Conservation (phyloP, 2,797 vertebrate genomes). For the Chloroceryle inda region DNA sequence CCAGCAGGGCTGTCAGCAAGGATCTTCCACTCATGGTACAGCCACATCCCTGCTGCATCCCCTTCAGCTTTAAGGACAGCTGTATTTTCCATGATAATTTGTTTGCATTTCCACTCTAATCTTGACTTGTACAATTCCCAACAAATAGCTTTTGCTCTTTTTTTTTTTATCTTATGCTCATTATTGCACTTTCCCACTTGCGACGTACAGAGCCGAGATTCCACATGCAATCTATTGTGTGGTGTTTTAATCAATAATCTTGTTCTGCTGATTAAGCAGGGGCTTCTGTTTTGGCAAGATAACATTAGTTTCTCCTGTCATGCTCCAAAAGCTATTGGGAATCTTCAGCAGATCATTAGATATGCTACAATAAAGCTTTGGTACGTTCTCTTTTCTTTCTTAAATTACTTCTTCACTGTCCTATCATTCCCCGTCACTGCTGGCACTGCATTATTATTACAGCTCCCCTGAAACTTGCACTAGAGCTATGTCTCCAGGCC, state of each 20-base stretch:
- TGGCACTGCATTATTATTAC: slow-evolving; percentile 80
- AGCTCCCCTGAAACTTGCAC: slow-evolving; percentile 83
- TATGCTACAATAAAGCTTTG: slow-evolving; percentile 88
- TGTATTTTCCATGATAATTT: slow-evolving; percentile 60
- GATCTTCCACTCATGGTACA: background rate
- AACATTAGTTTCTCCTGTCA: slow-evolving; percentile 90
- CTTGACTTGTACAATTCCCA: slow-evolving; percentile 69
- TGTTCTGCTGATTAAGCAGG: slow-evolving; percentile 92
- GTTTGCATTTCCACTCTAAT: slow-evolving; percentile 74
- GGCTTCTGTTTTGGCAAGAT: slow-evolving; percentile 88
- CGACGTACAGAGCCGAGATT: slow-evolving; percentile 84
- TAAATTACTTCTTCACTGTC: slow-evolving; percentile 87
- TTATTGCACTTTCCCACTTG: slow-evolving; percentile 80
- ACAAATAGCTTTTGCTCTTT: slow-evolving; percentile 76
- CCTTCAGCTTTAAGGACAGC: slow-evolving; percentile 40
- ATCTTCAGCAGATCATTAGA: slow-evolving; percentile 92
- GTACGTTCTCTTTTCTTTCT: slow-evolving; percentile 82
- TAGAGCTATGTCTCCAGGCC: slow-evolving; percentile 81
- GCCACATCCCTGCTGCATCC: background rate
- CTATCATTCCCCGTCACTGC: slow-evolving; percentile 81
- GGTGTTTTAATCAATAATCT: slow-evolving; percentile 90
- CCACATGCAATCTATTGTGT: slow-evolving; percentile 85
- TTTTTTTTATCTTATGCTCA: slow-evolving; percentile 69
- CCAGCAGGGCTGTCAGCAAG: background rate
- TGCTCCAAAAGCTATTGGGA: slow-evolving; percentile 86